Conservation (phyloP, 2,888 invertebrate genomes). For the Leptodirus hochenwartii region DNA sequence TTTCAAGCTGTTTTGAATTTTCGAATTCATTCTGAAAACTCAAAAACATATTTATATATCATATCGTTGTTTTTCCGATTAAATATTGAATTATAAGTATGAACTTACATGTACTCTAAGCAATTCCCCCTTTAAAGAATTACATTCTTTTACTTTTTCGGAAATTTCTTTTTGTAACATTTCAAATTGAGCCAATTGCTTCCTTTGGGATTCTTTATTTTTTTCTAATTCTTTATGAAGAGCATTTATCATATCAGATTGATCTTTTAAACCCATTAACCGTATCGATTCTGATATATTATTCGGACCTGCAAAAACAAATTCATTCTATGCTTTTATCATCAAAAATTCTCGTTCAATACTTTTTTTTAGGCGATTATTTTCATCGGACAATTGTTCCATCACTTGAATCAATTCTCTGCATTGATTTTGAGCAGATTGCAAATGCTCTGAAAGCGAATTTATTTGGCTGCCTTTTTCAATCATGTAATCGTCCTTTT, state of each 20-base stretch:
- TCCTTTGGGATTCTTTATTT: slow-evolving; percentile 9
- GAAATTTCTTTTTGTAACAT: slow-evolving; percentile 10
- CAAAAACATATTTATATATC: too few species aligned
- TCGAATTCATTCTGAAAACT: too few species aligned
- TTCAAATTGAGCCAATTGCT: slow-evolving; percentile 10
- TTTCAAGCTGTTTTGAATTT: too few species aligned
- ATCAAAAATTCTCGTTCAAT: slow-evolving; percentile 8
- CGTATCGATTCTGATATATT: slow-evolving; percentile 9
- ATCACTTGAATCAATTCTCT: slow-evolving; percentile 13
- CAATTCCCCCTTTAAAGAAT: too few species aligned
- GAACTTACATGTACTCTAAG: slow-evolving; percentile 4
- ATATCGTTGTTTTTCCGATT: too few species aligned
- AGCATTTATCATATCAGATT: slow-evolving; percentile 14
- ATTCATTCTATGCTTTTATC: slow-evolving; percentile 2
- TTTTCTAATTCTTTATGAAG: slow-evolving; percentile 14
- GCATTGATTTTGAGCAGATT: slow-evolving; percentile 13
- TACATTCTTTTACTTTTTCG: too few species aligned
- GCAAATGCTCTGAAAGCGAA: slow-evolving; percentile 13
- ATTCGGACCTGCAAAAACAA: slow-evolving; percentile 7
- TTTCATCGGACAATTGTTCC: slow-evolving; percentile 11
- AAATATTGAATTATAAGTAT: too few species aligned
- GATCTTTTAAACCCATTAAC: slow-evolving; percentile 12
- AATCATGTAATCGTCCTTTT: slow-evolving; percentile 13
- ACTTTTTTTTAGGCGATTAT: slow-evolving; percentile 11
- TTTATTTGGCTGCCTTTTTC: slow-evolving; percentile 14